Evolutionary conservation across 2,888 invertebrate species (phyloP).

Genomic region (Rapana venosa): DNA sequence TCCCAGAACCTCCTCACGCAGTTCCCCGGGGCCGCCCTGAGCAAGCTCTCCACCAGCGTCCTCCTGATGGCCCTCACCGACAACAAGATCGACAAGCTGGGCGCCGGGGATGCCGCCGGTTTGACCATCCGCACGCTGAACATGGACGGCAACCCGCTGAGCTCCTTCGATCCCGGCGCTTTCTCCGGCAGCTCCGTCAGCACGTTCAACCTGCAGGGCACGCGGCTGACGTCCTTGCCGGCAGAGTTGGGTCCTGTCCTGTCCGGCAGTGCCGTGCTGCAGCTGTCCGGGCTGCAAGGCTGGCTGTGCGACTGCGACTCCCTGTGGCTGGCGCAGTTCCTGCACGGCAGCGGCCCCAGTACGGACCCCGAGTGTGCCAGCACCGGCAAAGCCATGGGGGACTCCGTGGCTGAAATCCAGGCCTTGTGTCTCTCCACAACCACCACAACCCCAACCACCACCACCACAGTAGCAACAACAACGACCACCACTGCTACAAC

Average conservation of each 20-base stretch:
- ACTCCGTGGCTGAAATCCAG: conserved; percentile 48
- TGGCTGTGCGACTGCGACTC: conserved; percentile 64
- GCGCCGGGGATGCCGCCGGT: conserved; percentile 45
- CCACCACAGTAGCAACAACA: conserved; percentile 36
- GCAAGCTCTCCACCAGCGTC: not conserved
- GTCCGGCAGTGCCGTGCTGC: not conserved
- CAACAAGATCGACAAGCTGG: conserved; percentile 51
- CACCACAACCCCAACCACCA: conserved; percentile 47
- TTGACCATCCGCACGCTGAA: conserved; percentile 53
- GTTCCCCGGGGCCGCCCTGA: conserved; percentile 52
- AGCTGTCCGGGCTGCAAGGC: conserved; percentile 40
- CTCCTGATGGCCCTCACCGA: conserved; percentile 19
- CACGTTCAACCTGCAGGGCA: conserved; percentile 55
- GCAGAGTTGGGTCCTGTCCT: conserved; percentile 30
- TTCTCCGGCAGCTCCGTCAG: conserved; percentile 54
- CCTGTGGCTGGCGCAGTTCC: conserved; percentile 59
- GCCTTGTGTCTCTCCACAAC: conserved; percentile 52
- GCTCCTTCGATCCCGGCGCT: conserved; percentile 53
- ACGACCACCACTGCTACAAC: conserved; percentile 30
- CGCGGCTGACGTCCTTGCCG: conserved; percentile 35
- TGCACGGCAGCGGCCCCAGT: conserved; percentile 27
- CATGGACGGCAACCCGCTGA: conserved; percentile 54
- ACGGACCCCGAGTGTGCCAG: conserved; percentile 54
- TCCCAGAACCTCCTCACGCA: conserved; percentile 53
- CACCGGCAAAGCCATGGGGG: conserved; percentile 49